Evolutionary conservation across 2,888 invertebrate genomes (phyloP), one percentile per base, ranked within the genome.

Genomic region (Tuta absoluta): DNA sequence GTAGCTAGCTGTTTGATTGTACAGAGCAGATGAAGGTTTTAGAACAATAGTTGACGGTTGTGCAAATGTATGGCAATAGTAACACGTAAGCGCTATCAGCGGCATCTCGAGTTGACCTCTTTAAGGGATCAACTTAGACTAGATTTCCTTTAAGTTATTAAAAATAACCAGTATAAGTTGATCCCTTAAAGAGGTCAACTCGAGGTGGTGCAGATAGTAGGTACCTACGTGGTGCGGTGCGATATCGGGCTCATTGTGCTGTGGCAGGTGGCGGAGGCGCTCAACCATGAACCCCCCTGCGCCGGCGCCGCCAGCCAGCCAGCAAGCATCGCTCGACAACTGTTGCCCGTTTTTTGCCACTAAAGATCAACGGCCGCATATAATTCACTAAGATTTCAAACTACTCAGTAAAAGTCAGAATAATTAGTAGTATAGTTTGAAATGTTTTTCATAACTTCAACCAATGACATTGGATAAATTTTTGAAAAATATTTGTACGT

Each of bases 251-350:
- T 63, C 63, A 64, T 63, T 63, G 65, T 66, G 56, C 63, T 62
- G 66, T 66, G 23, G 69, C 75, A 76, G 85, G 89, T 88, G 89
- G 84, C 82, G 76, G 67, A 77, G 70, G 77, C 86, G 83, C 87
- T 89, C 90, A 80, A 89, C 89, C 90, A 83, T 90, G 86, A 89
- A 87, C 81, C 87, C 87, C 85, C 76, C 63, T 60, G 33, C 72
- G 60, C 65, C 24, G 49, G 33, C 72, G 60, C 28, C 28, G 28
- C 28, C 28, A 28, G 28, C 28, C 28, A 28, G 28, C 28, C 3
- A 28, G 5, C 28, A 2, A 7, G n/a, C 19, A 66, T 67, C 83
- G 77, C 72, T 77, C 79, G 70, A 80, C 88, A 88, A 89, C 87
- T 88, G 89, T 86, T 88, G 81, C 84, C 76, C 78, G 80, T 89